phyloP scores from a whole-genome alignment of 2,888 invertebrate species.

The Choristoneura rosaceana region DNA sequence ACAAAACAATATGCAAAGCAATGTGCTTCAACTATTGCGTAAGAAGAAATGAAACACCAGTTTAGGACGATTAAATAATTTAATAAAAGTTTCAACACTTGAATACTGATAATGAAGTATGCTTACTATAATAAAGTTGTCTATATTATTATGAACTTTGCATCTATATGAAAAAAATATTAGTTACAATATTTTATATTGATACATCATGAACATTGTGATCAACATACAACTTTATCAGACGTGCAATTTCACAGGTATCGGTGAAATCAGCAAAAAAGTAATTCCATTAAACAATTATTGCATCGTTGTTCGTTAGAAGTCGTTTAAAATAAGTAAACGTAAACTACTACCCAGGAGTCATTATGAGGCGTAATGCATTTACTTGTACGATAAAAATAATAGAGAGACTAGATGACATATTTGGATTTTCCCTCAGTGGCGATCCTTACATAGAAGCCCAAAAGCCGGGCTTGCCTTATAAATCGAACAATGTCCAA shows the following conservation, averaged over 20 bases:
- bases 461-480: no score
- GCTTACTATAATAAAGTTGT: slow-evolving; percentile 48
- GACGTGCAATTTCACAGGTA: not conserved
- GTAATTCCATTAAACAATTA: no score
- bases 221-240: not conserved
- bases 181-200: not conserved
- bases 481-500: no score
- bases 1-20: slow-evolving; percentile 27
- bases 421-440: no score
- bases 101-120: slow-evolving; percentile 75
- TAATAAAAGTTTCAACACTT: slow-evolving; percentile 77
- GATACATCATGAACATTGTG: not conserved
- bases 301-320: no score
- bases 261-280: not conserved
- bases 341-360: no score
- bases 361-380: no score
- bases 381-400: no score
- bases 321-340: no score
- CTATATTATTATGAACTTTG: slow-evolving; percentile 28
- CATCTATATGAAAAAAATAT: slow-evolving; percentile 22
- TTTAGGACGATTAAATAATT: slow-evolving; percentile 74
- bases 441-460: no score
- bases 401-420: no score
- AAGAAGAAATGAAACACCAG: slow-evolving; percentile 46
- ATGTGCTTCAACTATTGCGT: slow-evolving; percentile 14